Conservation (phyloP, 2,797 vertebrate genomes). For the Neostethus bicornis region DNA sequence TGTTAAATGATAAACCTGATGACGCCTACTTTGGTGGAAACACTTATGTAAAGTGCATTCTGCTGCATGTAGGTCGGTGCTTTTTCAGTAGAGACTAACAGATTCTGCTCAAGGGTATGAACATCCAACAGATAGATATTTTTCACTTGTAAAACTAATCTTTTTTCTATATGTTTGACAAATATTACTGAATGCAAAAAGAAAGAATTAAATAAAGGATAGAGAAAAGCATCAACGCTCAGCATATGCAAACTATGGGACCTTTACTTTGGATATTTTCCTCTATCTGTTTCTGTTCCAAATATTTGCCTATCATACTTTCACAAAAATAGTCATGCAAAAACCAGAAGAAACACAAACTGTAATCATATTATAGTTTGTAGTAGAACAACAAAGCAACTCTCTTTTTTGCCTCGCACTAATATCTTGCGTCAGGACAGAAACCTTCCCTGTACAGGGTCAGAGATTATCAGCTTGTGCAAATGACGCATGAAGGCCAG, state of each 20-base stretch:
- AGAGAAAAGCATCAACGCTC: neutral
- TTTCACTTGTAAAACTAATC: too few relatives aligned
- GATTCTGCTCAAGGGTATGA: neutral
- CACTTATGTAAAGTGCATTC: neutral
- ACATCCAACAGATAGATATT: too few relatives aligned
- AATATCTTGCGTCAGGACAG: neutral
- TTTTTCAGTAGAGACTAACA: neutral
- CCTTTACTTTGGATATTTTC: neutral
- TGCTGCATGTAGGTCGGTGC: neutral
- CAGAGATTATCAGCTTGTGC: constrained; percentile 19
- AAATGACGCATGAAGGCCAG: constrained; percentile 3
- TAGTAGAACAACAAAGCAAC: neutral
- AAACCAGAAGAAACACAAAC: neutral
- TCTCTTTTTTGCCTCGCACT: neutral
- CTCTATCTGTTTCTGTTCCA: neutral
- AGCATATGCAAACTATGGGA: neutral
- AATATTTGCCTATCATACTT: neutral
- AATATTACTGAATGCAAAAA: too few relatives aligned
- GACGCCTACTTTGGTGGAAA: neutral
- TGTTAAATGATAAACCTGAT: constrained; percentile 1
- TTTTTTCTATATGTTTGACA: too few relatives aligned
- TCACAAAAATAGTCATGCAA: neutral
- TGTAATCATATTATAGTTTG: neutral
- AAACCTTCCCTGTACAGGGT: neutral
- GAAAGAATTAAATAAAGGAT: neutral